A percentile compares a stretch with the other conserved stretches of the same genome.
Evolutionary conservation across 2,888 invertebrate species (phyloP).

Genomic region (Sminthurinus aureus): DNA sequence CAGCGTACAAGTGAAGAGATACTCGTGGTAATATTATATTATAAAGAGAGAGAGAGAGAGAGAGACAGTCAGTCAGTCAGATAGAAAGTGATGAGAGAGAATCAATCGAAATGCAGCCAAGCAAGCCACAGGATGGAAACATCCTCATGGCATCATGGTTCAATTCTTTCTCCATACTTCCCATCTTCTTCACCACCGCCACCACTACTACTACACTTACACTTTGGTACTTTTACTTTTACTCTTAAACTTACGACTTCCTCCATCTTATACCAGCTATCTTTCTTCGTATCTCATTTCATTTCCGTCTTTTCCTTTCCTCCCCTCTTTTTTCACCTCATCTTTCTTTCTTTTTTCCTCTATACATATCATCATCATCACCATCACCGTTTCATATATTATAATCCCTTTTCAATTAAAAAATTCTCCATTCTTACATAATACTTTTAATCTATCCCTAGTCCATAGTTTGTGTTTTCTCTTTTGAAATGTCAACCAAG

Average conservation of each 20-base stretch:
- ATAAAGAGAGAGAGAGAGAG: not conserved
- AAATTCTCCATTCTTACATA: not conserved
- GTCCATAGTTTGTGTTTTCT: too few relatives aligned
- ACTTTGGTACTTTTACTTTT: too few relatives aligned
- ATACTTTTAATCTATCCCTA: too few relatives aligned
- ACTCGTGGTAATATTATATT: not conserved
- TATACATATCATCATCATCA: not conserved
- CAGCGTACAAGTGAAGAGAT: not conserved
- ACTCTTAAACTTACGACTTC: too few relatives aligned
- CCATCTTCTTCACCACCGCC: not conserved
- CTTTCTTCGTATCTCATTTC: not conserved
- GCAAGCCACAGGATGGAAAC: conserved; percentile 25
- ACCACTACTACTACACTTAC: too few relatives aligned
- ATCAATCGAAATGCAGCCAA: conserved; percentile 29
- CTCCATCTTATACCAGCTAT: not conserved
- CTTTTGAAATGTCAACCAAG: too few relatives aligned
- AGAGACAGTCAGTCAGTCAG: not conserved
- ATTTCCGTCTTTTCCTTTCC: not conserved
- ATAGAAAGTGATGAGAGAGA: not conserved
- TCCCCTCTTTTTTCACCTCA: not conserved
- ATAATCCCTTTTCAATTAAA: conserved; percentile 10
- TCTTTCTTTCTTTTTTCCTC: not conserved
- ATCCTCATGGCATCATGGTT: not conserved
- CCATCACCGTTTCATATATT: not conserved
- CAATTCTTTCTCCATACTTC: not conserved